A percentile compares a stretch with the other conserved stretches of the same genome.
These are phyloP conservation scores for Indicator maculatus DNA, from an alignment of 2,113 vertebrate genomes.

Conservation along the genomic window DNA sequence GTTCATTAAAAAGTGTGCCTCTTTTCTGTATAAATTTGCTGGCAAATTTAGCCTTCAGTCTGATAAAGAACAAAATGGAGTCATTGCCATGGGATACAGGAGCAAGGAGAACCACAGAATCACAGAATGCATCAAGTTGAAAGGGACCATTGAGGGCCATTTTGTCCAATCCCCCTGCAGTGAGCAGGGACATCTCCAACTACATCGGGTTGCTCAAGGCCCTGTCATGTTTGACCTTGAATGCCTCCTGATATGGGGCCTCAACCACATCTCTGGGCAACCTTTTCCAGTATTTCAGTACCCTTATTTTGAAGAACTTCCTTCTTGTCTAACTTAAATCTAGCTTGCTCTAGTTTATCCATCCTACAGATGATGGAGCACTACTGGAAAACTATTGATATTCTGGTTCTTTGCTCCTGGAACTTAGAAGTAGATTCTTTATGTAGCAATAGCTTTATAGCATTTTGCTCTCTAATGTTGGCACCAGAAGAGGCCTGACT, in stretches of 20 bases:
- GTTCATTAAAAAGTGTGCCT: not conserved
- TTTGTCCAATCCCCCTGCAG: too few relatives aligned
- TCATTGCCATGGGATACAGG: not conserved
- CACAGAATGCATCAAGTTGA: too few relatives aligned
- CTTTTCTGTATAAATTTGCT: conserved; percentile 16
- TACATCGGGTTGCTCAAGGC: too few relatives aligned
- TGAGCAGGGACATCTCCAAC: too few relatives aligned
- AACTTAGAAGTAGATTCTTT: not conserved
- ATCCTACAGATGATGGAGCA: not conserved
- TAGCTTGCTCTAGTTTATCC: not conserved
- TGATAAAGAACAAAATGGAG: not conserved
- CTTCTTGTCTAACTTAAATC: too few relatives aligned
- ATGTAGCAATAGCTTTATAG: not conserved
- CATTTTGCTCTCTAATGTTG: not conserved
- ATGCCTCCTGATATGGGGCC: too few relatives aligned
- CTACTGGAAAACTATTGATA: not conserved
- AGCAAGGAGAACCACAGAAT: not conserved
- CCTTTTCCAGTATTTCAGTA: too few relatives aligned
- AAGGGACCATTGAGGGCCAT: too few relatives aligned
- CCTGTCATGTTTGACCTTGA: too few relatives aligned
- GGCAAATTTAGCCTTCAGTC: not conserved
- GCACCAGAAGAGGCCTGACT: not conserved
- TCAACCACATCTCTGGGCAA: too few relatives aligned
- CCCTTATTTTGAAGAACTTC: too few relatives aligned
- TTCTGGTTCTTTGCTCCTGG: not conserved